Percentiles rank a stretch among this genome's conserved stretches.
These are phyloP conservation scores for Clanis bilineata DNA, from an alignment of 2,888 invertebrate genomes.

Conservation along the genomic window DNA sequence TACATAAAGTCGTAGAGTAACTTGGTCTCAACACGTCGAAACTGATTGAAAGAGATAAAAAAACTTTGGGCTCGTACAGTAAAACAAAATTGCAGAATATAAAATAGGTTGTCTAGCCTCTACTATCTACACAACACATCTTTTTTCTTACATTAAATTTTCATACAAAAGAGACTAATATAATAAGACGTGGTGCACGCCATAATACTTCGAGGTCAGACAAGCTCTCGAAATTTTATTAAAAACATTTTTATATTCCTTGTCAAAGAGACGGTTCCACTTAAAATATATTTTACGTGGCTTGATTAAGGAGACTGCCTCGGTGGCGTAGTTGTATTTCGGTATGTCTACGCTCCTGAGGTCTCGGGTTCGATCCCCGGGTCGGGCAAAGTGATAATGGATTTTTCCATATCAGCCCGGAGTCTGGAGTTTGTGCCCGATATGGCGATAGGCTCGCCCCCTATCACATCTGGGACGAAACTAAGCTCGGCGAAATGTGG, in stretches of 20 bases:
- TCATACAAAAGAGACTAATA: not conserved
- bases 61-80: not conserved
- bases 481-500: no score
- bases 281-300: not conserved
- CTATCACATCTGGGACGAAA: no score
- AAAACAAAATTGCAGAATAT: constrained; percentile 5
- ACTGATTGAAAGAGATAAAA: constrained; percentile 12
- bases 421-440: no score
- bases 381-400: no score
- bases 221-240: not conserved
- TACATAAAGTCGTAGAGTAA: not conserved
- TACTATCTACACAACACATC: not conserved
- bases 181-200: not conserved
- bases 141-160: not conserved
- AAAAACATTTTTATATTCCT: not conserved
- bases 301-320: not conserved
- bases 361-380: no score
- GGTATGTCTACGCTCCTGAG: no score
- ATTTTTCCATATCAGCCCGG: no score
- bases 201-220: not conserved
- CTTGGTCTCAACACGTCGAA: not conserved
- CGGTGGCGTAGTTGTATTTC: no score
- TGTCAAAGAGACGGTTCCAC: not conserved
- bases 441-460: no score
- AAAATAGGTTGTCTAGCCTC: constrained; percentile 1